Evolutionary conservation across 2,113 vertebrate species (phyloP), one percentile per base, ranked within the genome.

Genomic region (Ctenodactylus gundi): DNA sequence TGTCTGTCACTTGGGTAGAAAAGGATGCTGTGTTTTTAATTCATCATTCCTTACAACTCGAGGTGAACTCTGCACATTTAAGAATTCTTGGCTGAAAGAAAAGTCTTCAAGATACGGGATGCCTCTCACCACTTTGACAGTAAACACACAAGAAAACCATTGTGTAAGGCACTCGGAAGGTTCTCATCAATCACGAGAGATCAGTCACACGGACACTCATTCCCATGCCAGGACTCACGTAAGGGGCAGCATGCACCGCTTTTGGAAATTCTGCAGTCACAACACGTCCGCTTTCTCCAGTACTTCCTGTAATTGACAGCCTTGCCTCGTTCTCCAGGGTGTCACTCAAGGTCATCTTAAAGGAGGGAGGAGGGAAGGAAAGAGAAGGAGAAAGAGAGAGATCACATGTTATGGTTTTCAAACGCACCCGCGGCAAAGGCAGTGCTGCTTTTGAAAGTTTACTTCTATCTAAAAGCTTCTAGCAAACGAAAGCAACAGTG

Each of bases 141-240:
- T 98, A 98, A 98, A 98, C 98, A 92, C 98, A 99, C 98, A 98
- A 98, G 99, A 98, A 99, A 99, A 99, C 99, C 99, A 99, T 99
- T 99, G 98, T 99, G 99, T 99, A 99, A 99, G 99, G 99, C 99
- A 99, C 99, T 99, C 99, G 98, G 98, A 99, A 99, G 99, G 99
- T 99, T 99, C 98, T 98, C 98, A 98, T 99, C 98, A 98, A 99
- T 99, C 99, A 99, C 98, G 98, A 99, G 98, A 99, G 98, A 99
- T 99, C 99, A 98, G 99, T 99, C 98, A 99, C 99, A 99, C 99
- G 99, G 99, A 99, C 99, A 99, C 99, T 99, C 98, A 99, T 99
- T 99, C 99, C 99, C 99, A 99, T 99, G 99, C 99, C 99, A 98
- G 99, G 99, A 99, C 99, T 99, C 98, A 98, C 98, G 97, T 99